These are phyloP conservation scores for Orbicella faveolata DNA, from an alignment of 64 coral and sea anemone genomes.

Conservation along the genomic window DNA sequence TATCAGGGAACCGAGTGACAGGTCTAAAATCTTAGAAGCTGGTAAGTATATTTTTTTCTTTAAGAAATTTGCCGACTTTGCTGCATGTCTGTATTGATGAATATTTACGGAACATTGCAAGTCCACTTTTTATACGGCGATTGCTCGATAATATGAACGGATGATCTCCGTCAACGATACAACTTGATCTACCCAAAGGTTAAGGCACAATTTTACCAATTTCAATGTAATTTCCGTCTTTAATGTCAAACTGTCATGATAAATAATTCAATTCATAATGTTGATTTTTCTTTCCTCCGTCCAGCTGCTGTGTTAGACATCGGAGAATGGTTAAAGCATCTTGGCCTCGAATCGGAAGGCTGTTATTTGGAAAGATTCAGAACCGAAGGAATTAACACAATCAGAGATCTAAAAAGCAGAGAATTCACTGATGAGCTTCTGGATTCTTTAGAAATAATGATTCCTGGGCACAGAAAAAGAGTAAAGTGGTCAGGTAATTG, in stretches of 20 bases:
- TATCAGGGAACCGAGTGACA: neutral
- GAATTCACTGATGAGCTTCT: neutral
- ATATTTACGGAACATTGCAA: no score
- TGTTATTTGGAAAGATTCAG: neutral
- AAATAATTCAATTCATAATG: neutral
- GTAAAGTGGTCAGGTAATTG: slow-evolving; percentile 15
- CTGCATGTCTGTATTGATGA: neutral
- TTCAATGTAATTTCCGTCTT: neutral
- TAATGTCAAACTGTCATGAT: neutral
- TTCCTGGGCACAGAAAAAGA: slow-evolving; percentile 44
- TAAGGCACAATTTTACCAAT: neutral
- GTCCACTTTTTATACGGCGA: no score
- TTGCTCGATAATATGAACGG: no score
- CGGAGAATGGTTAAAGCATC: neutral
- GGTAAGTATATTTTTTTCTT: slow-evolving; percentile 15
- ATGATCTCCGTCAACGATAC: no score
- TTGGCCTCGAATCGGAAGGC: neutral
- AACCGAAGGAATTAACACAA: neutral
- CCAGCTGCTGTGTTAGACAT: slow-evolving; percentile 22
- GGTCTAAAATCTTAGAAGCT: slow-evolving; percentile 21
- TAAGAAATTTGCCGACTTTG: neutral
- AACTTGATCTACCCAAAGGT: no score
- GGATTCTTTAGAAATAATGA: neutral
- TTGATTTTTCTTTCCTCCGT: neutral
- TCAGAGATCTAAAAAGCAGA: neutral